Percentiles rank a stretch among this genome's conserved stretches.
These are phyloP conservation scores for Bungarus multicinctus DNA, from an alignment of 2,113 vertebrate species.

Conservation along the genomic window DNA sequence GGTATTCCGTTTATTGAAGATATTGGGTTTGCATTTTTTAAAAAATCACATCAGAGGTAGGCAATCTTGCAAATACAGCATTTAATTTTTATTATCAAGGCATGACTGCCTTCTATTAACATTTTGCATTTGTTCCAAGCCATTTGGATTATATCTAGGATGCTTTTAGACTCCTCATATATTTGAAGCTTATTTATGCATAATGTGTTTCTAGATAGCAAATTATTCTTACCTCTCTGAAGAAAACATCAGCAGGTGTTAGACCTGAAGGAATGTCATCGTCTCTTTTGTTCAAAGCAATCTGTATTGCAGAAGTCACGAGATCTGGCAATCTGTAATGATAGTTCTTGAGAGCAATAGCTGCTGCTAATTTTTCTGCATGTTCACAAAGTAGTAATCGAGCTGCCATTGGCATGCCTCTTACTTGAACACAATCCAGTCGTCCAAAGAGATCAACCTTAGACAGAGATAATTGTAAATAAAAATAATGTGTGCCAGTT, in stretches of 20 bases:
- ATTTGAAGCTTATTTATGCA: not conserved
- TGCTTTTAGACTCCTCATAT: not conserved
- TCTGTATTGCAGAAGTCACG: slow-evolving; percentile 80
- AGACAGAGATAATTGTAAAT: not conserved
- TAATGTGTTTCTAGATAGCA: not conserved
- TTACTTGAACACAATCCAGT: slow-evolving; percentile 70
- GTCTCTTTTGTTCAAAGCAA: slow-evolving; percentile 74
- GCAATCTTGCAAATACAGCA: not conserved
- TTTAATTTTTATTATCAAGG: not conserved
- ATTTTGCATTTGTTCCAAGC: not conserved
- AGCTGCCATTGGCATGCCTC: slow-evolving; percentile 81
- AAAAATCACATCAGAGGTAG: not conserved
- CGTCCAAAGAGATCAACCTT: slow-evolving; percentile 87
- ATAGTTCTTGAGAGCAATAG: slow-evolving; percentile 89
- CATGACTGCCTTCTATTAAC: not conserved
- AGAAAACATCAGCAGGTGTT: slow-evolving; percentile 91
- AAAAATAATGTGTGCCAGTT: not conserved
- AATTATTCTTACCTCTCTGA: slow-evolving; percentile 82
- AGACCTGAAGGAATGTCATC: slow-evolving; percentile 76
- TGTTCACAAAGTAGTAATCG: slow-evolving; percentile 90
- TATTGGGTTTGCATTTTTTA: not conserved
- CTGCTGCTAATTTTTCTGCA: slow-evolving; percentile 87
- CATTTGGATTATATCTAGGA: not conserved
- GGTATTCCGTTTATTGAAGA: not conserved
- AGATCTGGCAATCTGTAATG: slow-evolving; percentile 83